phyloP scores from a whole-genome alignment of 2,888 invertebrate genomes.

The Aelia acuminata region DNA sequence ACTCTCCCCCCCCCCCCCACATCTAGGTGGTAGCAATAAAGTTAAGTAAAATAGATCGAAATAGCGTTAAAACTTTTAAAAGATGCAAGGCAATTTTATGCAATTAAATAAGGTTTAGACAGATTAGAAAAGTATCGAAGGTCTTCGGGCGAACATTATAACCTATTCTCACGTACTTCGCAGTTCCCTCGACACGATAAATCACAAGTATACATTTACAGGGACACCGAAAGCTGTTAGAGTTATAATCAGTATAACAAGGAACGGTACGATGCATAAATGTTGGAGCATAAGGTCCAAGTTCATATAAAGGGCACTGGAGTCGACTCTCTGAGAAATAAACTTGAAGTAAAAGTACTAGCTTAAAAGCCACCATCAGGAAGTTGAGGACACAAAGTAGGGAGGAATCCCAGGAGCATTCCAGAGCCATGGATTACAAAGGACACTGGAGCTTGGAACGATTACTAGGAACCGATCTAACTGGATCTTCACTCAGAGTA shows the following conservation, averaged over 20 bases:
- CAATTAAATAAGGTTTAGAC: not conserved
- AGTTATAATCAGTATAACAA: not conserved
- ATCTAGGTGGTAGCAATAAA: too few relatives aligned
- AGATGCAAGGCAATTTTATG: not conserved
- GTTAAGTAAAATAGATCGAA: too few relatives aligned
- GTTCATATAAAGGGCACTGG: not conserved
- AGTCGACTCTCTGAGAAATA: not conserved
- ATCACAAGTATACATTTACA: not conserved
- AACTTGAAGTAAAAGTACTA: too few relatives aligned
- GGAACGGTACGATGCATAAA: not conserved
- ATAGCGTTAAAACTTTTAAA: not conserved
- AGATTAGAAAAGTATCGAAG: not conserved
- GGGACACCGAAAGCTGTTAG: not conserved
- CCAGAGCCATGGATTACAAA: not conserved
- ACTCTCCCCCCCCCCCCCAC: too few relatives aligned
- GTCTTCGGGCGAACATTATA: not conserved
- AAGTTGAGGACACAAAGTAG: not conserved
- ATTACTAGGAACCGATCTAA: conserved; percentile 1
- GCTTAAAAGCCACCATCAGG: not conserved
- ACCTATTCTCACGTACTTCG: not conserved
- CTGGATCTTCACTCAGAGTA: not conserved
- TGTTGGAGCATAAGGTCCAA: not conserved
- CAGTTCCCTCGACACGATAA: not conserved
- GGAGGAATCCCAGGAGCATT: not conserved
- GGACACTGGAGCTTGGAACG: conserved; percentile 1